Base-by-base conservation (phyloP, 1,140 invertebrate genomes). In the Brachionus plicatilis region DNA sequence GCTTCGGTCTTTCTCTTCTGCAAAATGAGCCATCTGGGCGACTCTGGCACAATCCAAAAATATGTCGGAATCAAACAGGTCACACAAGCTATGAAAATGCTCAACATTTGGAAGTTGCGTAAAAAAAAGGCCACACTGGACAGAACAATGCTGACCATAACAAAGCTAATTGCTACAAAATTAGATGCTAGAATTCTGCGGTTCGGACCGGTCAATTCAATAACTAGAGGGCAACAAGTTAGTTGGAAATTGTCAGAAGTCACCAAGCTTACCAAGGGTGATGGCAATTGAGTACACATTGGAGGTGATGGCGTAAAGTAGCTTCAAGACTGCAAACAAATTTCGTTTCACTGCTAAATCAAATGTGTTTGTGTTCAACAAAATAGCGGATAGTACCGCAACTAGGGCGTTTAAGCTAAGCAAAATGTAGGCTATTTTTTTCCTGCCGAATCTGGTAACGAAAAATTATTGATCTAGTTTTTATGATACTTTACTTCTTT, bases 401-500 rank as follows among this genome's bases (percentile, higher is more conserved):
- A 82, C 20, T 20, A 82, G 0, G 11, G 79, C 50, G 29, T 82
- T 82, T 20, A 45, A 20, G 29, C 56, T 60, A 14, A 82, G 11
- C 20, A 60, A 82, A 29, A 82, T 68, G 33, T 82, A 82, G 68
- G 47, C 47, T 20, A 50, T 50, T 84, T 56, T 68, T 84, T 84
- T 68, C n/a, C 60, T 29, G 47, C 60, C 82, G 20, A 84, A 70
- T 84, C 82, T 84, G 29, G 2, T 29, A 78, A 78, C 27, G 29
- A 29, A 56, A 82, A 56, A 29, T 56, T 37, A 56, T 53, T 60
- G 53, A 60, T 60, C 53, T 60, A 60, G 17, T 60, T 60, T 47
- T 60, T 60, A 60, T 60, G 53, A 60, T 60, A 60, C 53, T 60
- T 60, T 60, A 60, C 53, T 60, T 24, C 53, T 37, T 37, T 37